phyloP scores from a whole-genome alignment of 1,140 invertebrate genomes.

The Charaxes varanes region DNA sequence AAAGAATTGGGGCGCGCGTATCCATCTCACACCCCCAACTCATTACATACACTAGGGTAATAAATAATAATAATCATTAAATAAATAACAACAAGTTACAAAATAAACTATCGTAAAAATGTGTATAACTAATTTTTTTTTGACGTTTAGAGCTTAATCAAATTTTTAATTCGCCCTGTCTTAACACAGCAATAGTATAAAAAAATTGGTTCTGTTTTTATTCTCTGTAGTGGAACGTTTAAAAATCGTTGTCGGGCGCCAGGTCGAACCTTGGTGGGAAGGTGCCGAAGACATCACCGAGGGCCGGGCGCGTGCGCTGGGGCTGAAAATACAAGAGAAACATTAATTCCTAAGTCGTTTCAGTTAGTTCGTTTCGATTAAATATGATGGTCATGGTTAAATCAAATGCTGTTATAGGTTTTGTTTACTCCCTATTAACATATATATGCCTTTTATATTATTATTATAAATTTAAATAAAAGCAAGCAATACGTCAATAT shows the following conservation, averaged over 20 bases:
- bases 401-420: too few relatives aligned
- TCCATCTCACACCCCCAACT: slow-evolving; percentile 27
- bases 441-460: too few relatives aligned
- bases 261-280: slow-evolving; percentile 94
- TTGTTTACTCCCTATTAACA: too few relatives aligned
- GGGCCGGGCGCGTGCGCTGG: slow-evolving; percentile 84
- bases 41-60: slow-evolving; percentile 16
- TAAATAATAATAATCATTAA: slow-evolving; percentile 64
- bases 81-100: slow-evolving; percentile 74
- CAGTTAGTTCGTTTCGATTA: too few relatives aligned
- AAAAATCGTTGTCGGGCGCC: slow-evolving; percentile 87
- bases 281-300: slow-evolving; percentile 85
- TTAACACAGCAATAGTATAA: slow-evolving; percentile 60
- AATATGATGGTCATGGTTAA: too few relatives aligned
- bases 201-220: slow-evolving; percentile 62
- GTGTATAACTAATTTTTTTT: slow-evolving; percentile 59
- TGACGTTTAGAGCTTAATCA: too few relatives aligned
- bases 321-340: too few relatives aligned
- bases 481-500: too few relatives aligned
- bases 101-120: slow-evolving; percentile 71
- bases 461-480: too few relatives aligned
- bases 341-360: too few relatives aligned
- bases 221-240: slow-evolving; percentile 75
- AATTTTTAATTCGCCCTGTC: slow-evolving; percentile 56
- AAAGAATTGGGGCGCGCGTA: slow-evolving; percentile 25